These are phyloP conservation scores for Pantala flavescens DNA, from an alignment of 1,140 invertebrate species.

Conservation along the genomic window DNA sequence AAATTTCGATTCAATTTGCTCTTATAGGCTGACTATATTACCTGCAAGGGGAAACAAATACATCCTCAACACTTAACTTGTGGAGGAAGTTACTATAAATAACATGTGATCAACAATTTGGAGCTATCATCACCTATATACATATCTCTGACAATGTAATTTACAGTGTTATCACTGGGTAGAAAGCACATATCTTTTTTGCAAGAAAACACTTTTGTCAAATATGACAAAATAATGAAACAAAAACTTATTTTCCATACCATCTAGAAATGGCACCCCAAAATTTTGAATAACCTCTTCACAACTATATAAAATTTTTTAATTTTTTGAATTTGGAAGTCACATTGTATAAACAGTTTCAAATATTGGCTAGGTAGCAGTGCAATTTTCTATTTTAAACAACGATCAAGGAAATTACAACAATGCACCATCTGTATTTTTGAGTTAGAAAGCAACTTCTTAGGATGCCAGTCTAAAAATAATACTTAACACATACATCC, in stretches of 20 bases:
- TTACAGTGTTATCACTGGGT: too few relatives aligned
- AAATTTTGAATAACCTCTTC: background rate
- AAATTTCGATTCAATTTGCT: too few relatives aligned
- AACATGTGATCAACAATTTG: too few relatives aligned
- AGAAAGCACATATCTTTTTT: too few relatives aligned
- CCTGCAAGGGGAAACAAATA: too few relatives aligned
- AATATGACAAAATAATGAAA: background rate
- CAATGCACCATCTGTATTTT: background rate
- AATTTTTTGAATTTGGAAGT: background rate
- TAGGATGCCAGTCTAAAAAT: background rate
- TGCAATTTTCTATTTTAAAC: background rate
- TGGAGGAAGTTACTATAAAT: too few relatives aligned
- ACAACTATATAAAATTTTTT: background rate
- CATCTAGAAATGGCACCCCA: background rate
- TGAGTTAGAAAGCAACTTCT: slow-evolving; percentile 2
- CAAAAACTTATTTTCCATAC: background rate
- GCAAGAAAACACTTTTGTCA: too few relatives aligned
- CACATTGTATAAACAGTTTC: slow-evolving; percentile 2
- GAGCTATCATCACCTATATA: too few relatives aligned
- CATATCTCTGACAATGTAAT: too few relatives aligned
- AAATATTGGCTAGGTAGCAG: background rate
- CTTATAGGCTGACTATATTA: too few relatives aligned
- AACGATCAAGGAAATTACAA: background rate
- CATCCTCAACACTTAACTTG: too few relatives aligned
- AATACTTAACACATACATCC: background rate